Base-by-base conservation (phyloP, 2,113 vertebrate species). In the Anolis carolinensis region DNA sequence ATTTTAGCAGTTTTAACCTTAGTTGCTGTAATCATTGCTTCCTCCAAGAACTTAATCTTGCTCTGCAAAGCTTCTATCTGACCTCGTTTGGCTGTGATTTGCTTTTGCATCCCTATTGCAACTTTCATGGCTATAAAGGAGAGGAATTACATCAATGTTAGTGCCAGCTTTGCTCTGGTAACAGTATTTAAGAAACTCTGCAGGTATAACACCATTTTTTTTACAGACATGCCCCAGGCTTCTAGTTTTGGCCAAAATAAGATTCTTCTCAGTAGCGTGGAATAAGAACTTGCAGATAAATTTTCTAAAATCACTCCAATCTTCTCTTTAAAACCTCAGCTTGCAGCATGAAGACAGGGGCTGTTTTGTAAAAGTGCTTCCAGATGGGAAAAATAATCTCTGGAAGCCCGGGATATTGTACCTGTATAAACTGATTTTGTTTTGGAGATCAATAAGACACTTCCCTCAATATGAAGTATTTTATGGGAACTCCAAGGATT, bases 21-120 rank as follows among this genome's bases (percentile, higher is more conserved):
- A 44, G 93, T 84, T 89, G 96, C 73, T 21, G 94, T 97, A 65
- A 96, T 95, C 85, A 96, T 86, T 0, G 91, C 94, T 67, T 98
- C 97, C 96, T 98, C 96, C 87, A 98, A 92, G 85, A 97, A 96
- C 50, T 97, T 96, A 81, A 98, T 96, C 93, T 95, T 97, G 94
- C 95, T 95, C 91, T 97, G 96, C 83, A 99, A 93, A 5, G 91
- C 93, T 89, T 98, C 97, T 7, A 96, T 96, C 85, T 98, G 96
- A 83, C 96, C 96, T 93, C 97, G 97, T 89, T 96, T 97, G 86
- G 95, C 96, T 32, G 97, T 98, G 92, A 99, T 96, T 92, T 97
- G 95, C 93, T 96, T 96, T 95, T 99, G 97, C 97, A 98, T 97
- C 85, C 96, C 94, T 91, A 95, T 87, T 73, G 98, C 97, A 91